Evolutionary conservation across 1,140 invertebrate genomes (phyloP).

Genomic region (Tetragnatha versicolor): DNA sequence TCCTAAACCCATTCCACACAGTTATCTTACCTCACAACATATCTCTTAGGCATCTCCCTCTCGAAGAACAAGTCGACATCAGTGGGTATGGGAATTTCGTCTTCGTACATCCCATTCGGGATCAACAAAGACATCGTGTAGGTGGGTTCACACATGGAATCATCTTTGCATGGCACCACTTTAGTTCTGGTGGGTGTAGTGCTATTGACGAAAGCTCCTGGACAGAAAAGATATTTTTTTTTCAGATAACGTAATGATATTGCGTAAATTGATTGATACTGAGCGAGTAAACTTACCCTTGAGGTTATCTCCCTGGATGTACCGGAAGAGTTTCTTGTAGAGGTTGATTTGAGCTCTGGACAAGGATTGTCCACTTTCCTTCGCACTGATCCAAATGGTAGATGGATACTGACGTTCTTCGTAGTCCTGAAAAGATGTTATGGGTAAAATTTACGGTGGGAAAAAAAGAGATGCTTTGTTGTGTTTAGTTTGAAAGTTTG

Average conservation of each 20-base stretch:
- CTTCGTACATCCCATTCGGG: constrained; percentile 11
- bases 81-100: constrained; percentile 29
- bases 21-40: constrained; percentile 50
- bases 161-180: constrained; percentile 33
- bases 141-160: constrained; percentile 19
- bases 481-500: not conserved
- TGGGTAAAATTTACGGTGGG: no score
- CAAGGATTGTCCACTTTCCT: constrained; percentile 11
- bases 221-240: not conserved
- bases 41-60: constrained; percentile 46
- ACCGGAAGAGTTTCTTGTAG: constrained; percentile 48
- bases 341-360: constrained; percentile 31
- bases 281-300: constrained; percentile 20
- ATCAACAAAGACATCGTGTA: constrained; percentile 51
- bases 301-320: constrained; percentile 48
- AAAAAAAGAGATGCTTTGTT: not conserved
- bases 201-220: constrained; percentile 47
- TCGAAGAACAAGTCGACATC: constrained; percentile 49
- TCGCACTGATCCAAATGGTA: constrained; percentile 41
- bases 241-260: not conserved
- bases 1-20: no score
- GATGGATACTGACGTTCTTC: constrained; percentile 50
- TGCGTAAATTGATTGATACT: no score
- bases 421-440: constrained; percentile 32
- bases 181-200: constrained; percentile 47